Evolutionary conservation across 2,888 invertebrate genomes (phyloP).

Genomic region (Caenorhabditis sulstoni): DNA sequence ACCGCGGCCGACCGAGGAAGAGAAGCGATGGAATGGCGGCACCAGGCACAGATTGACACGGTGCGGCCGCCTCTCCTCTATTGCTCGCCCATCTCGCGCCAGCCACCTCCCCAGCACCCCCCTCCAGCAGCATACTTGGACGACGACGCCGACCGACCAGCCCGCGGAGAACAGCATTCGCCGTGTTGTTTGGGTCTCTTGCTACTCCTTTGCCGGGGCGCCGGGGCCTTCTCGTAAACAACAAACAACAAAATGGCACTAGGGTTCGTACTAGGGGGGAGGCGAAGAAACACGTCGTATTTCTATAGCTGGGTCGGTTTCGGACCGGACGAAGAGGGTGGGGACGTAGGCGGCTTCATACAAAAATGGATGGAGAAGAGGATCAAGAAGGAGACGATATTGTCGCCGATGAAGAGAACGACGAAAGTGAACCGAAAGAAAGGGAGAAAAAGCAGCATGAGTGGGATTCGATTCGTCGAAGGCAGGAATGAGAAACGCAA

Average conservation of each 20-base stretch:
- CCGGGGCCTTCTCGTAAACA: constrained; percentile 37
- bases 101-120: constrained; percentile 34
- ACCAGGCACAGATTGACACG: constrained; percentile 60
- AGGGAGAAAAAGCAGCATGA: not conserved
- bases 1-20: constrained; percentile 16
- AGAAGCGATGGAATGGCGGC: constrained; percentile 50
- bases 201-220: constrained; percentile 1
- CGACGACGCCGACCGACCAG: constrained; percentile 23
- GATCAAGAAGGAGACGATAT: not conserved
- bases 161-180: constrained; percentile 48
- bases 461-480: constrained; percentile 3
- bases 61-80: constrained; percentile 34
- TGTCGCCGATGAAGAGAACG: not conserved
- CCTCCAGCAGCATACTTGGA: constrained; percentile 19
- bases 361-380: constrained; percentile 19
- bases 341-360: not conserved
- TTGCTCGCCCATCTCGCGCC: constrained; percentile 42
- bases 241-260: constrained; percentile 55
- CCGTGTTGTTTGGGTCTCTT: not conserved
- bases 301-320: constrained; percentile 35
- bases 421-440: not conserved
- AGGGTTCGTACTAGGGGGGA: constrained; percentile 49
- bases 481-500: constrained; percentile 17
- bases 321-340: not conserved
- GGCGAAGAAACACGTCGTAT: constrained; percentile 22